A percentile compares a stretch with the other conserved stretches of the same genome.
These are phyloP conservation scores for Myiagra hebetior DNA, from an alignment of 2,113 vertebrate species.

Conservation along the genomic window DNA sequence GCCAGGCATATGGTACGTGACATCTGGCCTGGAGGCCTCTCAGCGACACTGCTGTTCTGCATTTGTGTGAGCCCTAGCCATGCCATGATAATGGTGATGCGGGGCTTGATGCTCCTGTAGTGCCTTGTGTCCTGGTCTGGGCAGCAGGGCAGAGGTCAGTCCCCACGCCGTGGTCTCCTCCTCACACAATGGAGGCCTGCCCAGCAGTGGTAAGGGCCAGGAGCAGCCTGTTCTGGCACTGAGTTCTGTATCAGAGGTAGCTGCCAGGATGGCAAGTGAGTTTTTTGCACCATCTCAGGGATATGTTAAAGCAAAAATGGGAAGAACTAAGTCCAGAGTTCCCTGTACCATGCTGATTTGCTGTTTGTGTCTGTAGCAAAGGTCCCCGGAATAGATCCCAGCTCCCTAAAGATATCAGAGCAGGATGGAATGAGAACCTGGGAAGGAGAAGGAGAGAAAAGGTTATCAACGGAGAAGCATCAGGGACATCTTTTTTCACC, in stretches of 20 bases:
- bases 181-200: neutral
- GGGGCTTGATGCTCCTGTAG: neutral
- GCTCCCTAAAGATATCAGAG: neutral
- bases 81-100: neutral
- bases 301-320: neutral
- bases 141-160: neutral
- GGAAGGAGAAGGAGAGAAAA: neutral
- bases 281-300: neutral
- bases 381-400: neutral
- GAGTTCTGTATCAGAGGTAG: neutral
- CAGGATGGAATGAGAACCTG: neutral
- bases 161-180: neutral
- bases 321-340: neutral
- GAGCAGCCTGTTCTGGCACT: neutral
- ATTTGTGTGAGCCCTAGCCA: neutral
- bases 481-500: neutral
- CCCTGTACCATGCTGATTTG: neutral
- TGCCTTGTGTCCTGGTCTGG: neutral
- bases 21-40: neutral
- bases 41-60: neutral
- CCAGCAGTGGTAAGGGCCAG: neutral
- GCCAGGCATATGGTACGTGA: fast-evolving
- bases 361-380: neutral
- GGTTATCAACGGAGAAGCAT: neutral
- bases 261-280: neutral